These are phyloP conservation scores for Troides aeacus DNA, from an alignment of 2,888 invertebrate genomes.

Conservation along the genomic window DNA sequence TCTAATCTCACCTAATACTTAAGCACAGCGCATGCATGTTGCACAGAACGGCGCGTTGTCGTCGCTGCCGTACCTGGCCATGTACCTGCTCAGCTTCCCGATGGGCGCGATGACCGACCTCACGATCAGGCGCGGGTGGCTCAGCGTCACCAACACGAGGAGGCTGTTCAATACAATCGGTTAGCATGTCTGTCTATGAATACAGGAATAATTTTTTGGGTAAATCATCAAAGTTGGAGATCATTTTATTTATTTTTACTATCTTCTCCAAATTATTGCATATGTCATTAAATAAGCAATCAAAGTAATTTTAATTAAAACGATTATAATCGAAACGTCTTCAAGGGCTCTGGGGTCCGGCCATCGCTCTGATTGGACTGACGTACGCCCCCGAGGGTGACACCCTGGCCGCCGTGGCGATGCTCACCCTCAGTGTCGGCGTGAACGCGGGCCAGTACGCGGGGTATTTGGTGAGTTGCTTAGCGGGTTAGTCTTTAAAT, in stretches of 20 bases:
- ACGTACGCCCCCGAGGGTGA: conserved; percentile 20
- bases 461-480: conserved; percentile 27
- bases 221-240: too few species aligned
- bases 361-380: conserved; percentile 23
- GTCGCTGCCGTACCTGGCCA: conserved; percentile 85
- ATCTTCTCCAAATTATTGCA: too few species aligned
- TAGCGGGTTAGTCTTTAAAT: too few species aligned
- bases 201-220: too few species aligned
- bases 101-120: conserved; percentile 78
- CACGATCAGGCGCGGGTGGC: conserved; percentile 71
- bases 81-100: conserved; percentile 81
- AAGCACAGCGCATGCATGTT: background rate
- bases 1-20: too few species aligned
- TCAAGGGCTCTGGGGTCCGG: conserved; percentile 31
- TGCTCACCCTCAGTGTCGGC: conserved; percentile 25
- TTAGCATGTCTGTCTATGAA: conserved; percentile 32
- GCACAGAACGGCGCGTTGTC: conserved; percentile 84
- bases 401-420: conserved; percentile 9
- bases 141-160: conserved; percentile 73
- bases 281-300: too few species aligned
- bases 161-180: conserved; percentile 63
- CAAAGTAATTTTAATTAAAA: too few species aligned
- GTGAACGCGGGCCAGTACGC: conserved; percentile 29
- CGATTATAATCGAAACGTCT: background rate
- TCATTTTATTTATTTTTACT: too few species aligned